Evolutionary conservation across 2,797 vertebrate species (phyloP).

Genomic region (Falco concolor): DNA sequence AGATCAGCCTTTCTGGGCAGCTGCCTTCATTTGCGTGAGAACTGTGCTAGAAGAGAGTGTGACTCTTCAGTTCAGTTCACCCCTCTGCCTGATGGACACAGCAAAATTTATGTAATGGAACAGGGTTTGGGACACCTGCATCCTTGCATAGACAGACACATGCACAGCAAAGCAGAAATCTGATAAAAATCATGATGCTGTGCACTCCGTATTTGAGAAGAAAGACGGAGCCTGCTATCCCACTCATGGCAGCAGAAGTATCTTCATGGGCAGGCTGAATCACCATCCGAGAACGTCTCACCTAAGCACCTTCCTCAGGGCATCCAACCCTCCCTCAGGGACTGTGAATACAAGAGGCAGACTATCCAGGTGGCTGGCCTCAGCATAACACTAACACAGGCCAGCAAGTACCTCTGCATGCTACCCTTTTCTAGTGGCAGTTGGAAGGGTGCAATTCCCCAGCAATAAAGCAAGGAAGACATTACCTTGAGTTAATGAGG

Average conservation of each 20-base stretch:
- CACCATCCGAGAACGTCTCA: not conserved
- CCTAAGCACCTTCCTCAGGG: not conserved
- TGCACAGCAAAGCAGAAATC: not conserved
- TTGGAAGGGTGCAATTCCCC: not conserved
- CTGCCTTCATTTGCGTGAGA: not conserved
- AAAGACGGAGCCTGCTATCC: not conserved
- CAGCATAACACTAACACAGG: accelerated
- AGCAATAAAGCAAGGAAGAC: not conserved
- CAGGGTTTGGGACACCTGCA: not conserved
- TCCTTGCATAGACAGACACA: not conserved
- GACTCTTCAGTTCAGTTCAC: not conserved
- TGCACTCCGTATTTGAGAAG: not conserved
- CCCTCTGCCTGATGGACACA: not conserved
- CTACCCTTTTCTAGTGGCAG: not conserved
- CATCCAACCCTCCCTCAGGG: not conserved
- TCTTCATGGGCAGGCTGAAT: not conserved
- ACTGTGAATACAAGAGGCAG: not conserved
- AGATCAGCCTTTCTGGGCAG: not conserved
- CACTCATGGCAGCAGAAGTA: not conserved
- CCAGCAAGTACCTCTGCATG: not conserved
- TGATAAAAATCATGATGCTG: not conserved
- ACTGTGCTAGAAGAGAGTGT: not conserved
- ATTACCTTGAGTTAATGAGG: conserved; percentile 93
- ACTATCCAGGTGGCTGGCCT: not conserved
- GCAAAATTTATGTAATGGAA: not conserved